Percentiles rank a stretch among this genome's conserved stretches.
phyloP scores from a whole-genome alignment of 2,113 vertebrate species.

The Sphaerodactylus townsendi region DNA sequence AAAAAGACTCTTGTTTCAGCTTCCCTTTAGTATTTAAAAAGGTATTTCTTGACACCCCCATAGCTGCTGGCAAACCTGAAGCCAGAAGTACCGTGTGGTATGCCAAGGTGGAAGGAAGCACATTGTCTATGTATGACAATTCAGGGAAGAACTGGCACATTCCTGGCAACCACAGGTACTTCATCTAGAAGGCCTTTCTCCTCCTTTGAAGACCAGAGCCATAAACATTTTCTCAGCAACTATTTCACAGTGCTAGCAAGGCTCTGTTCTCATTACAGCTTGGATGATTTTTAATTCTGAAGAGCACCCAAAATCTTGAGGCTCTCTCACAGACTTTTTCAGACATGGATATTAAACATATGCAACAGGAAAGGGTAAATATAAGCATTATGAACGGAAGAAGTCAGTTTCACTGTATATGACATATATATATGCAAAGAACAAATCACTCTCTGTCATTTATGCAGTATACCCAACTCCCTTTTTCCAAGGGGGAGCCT shows the following conservation, averaged over 20 bases:
- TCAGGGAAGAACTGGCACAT: slow-evolving; percentile 10
- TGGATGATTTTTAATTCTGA: slow-evolving; percentile 33
- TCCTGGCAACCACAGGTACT: background rate
- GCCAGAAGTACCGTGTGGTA: slow-evolving; percentile 11
- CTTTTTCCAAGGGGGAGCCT: background rate
- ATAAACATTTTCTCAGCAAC: slow-evolving; percentile 58
- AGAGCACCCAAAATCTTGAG: slow-evolving; percentile 14
- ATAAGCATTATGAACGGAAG: background rate
- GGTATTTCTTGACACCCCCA: background rate
- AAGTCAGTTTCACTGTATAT: background rate
- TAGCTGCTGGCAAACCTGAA: slow-evolving; percentile 1
- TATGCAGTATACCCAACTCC: background rate
- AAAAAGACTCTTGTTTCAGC: background rate
- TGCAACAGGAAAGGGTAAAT: background rate
- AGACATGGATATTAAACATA: background rate
- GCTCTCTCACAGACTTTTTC: background rate
- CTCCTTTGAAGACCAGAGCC: slow-evolving; percentile 53
- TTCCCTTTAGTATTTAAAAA: background rate
- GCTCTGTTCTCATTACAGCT: slow-evolving; percentile 48
- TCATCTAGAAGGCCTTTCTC: background rate
- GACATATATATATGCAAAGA: background rate
- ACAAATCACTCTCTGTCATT: background rate
- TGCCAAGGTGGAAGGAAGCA: slow-evolving; percentile 12
- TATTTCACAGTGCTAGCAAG: slow-evolving; percentile 66
- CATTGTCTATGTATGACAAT: slow-evolving; percentile 21